These are phyloP conservation scores for Leptopilina clavipes DNA, from an alignment of 1,140 invertebrate species.

Conservation along the genomic window DNA sequence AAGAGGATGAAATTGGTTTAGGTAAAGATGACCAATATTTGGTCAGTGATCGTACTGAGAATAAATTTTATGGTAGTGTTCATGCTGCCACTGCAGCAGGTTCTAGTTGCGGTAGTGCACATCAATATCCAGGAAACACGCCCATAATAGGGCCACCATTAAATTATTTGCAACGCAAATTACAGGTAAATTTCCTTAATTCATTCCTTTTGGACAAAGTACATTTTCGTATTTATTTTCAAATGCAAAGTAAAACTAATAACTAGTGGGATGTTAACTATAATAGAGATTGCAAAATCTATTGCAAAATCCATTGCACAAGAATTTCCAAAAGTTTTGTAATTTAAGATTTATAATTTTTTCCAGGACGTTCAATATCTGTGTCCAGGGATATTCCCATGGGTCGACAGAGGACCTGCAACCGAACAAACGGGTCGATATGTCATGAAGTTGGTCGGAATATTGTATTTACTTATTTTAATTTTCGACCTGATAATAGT, in stretches of 20 bases:
- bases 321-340: no score
- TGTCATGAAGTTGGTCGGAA: conserved; percentile 90
- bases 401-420: conserved; percentile 90
- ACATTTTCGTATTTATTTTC: neutral
- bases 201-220: neutral
- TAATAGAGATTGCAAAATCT: no score
- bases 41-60: conserved; percentile 88
- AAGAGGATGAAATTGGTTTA: conserved; percentile 84
- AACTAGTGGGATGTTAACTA: no score
- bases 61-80: conserved; percentile 87
- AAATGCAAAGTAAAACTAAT: neutral
- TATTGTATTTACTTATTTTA: conserved; percentile 87
- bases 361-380: conserved; percentile 83
- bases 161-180: conserved; percentile 69
- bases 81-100: conserved; percentile 67
- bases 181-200: conserved; percentile 61
- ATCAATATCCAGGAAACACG: conserved; percentile 70
- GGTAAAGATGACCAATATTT: conserved; percentile 88
- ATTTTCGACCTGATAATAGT: conserved; percentile 90
- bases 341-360: conserved; percentile 41
- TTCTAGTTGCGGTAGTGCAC: conserved; percentile 68
- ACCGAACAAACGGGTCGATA: conserved; percentile 88
- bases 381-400: conserved; percentile 90
- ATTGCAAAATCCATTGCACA: no score
- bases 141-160: conserved; percentile 72